Base-by-base conservation (phyloP, 2,797 vertebrate genomes). In the Anas bahamensis region DNA sequence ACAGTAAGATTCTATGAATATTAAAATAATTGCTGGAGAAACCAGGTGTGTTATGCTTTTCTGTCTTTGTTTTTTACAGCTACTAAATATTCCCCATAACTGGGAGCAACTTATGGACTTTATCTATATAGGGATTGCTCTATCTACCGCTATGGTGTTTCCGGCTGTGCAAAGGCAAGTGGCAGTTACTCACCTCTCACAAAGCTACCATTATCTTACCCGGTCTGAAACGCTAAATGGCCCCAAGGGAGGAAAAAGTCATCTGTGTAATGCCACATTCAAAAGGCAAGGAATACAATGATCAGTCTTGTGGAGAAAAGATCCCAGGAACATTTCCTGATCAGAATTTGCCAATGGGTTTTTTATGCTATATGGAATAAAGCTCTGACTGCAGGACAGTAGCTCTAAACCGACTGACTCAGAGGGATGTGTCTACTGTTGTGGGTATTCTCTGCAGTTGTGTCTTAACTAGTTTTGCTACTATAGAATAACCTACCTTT, bases 11-110 rank as follows among this genome's bases (percentile, higher is more conserved):
- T 90, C 87, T 81, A 69, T 70, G 23, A 89, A 59, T 89, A 97
- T 96, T 97, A 97, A 98, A 98, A 78, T 92, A 13, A 84, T 83
- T 69, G 42, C 94, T 95, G 86, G 53, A 95, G 63, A 94, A 96
- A 90, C 7, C 46, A 31, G 7, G 29, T 68, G 66, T 46, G 70
- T 87, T 69, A 44, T 6, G 17, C 5, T 37, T 69, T 87, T 55
- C 81, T 93, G 44, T 69, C 53, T 92, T 57, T 76, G 18, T 31
- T 78, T 92, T 91, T 84, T 74, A 78, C 46, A 57, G 56, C 53
- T 46, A 68, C 61, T 55, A 37, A 74, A 35, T 81, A 56, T 16
- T 78, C 28, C 17, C 37, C 35, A 33, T 35, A 37, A 64, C 79
- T 22, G 52, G 50, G 75, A 87, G 39, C 16, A 78, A 73, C 3